phyloP scores from a whole-genome alignment of 1,140 invertebrate species.

The Steinernema khuongi region DNA sequence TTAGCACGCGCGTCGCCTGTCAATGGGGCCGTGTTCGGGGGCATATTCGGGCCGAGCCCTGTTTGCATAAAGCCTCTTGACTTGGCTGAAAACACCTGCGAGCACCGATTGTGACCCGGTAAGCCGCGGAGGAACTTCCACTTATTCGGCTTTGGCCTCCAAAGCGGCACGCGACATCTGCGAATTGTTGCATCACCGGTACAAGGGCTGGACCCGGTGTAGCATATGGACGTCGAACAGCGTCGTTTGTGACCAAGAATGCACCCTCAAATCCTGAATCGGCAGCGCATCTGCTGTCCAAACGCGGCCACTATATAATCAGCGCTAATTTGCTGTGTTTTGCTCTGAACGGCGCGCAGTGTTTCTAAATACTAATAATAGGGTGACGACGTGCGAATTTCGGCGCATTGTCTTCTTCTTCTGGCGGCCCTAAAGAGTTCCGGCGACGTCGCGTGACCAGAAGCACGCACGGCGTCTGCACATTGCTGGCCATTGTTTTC shows the following conservation, averaged over 20 bases:
- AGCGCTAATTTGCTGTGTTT: neutral
- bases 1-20: constrained; percentile 7
- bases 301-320: neutral
- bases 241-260: neutral
- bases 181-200: neutral
- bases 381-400: neutral
- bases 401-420: constrained; percentile 10
- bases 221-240: constrained; percentile 3
- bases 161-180: neutral
- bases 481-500: neutral
- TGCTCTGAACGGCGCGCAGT: neutral
- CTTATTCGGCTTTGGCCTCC: neutral
- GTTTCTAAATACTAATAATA: constrained; percentile 4
- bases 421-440: neutral
- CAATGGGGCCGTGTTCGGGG: neutral
- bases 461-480: neutral
- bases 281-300: neutral
- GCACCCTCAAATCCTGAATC: neutral
- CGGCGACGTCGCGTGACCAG: neutral
- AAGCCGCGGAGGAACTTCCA: neutral
- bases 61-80: constrained; percentile 14
- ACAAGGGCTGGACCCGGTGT: neutral
- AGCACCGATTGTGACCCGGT: neutral
- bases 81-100: constrained; percentile 3
- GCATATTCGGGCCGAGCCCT: neutral